phyloP scores from a whole-genome alignment of 2,113 vertebrate genomes.

The Petroica traversi region DNA sequence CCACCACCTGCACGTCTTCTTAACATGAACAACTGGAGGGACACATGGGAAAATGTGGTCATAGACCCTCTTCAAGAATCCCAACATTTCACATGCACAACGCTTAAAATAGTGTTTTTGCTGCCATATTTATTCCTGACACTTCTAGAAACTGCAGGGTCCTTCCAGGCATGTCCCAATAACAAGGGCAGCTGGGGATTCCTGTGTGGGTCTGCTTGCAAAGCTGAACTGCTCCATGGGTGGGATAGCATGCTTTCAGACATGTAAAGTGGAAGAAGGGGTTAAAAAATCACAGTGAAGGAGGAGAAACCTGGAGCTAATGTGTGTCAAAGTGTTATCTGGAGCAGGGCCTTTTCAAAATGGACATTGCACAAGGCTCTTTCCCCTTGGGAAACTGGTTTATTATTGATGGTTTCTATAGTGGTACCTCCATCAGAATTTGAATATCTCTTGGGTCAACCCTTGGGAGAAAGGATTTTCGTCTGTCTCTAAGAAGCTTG shows the following conservation, averaged over 20 bases:
- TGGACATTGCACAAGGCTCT: not conserved
- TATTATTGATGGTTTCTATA: not conserved
- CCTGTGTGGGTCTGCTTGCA: not conserved
- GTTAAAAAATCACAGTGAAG: not conserved
- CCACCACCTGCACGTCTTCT: not conserved
- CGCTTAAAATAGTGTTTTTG: not conserved
- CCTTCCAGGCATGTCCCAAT: not conserved
- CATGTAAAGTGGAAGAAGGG: not conserved
- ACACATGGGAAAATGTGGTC: not conserved
- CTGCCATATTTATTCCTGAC: not conserved
- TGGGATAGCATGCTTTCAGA: not conserved
- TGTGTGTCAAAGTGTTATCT: not conserved
- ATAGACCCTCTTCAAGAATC: not conserved
- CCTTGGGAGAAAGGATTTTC: not conserved
- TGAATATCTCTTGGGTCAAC: not conserved
- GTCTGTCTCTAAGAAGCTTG: not conserved
- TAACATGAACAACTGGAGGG: not conserved
- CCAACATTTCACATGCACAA: not conserved
- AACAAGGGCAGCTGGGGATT: not conserved
- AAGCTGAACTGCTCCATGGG: not conserved
- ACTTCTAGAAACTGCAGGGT: not conserved
- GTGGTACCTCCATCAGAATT: not conserved
- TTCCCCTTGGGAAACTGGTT: not conserved
- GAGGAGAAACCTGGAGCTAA: not conserved
- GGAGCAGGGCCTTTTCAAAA: not conserved